phyloP scores from a whole-genome alignment of 2,113 vertebrate species.

The Halichoeres trimaculatus region DNA sequence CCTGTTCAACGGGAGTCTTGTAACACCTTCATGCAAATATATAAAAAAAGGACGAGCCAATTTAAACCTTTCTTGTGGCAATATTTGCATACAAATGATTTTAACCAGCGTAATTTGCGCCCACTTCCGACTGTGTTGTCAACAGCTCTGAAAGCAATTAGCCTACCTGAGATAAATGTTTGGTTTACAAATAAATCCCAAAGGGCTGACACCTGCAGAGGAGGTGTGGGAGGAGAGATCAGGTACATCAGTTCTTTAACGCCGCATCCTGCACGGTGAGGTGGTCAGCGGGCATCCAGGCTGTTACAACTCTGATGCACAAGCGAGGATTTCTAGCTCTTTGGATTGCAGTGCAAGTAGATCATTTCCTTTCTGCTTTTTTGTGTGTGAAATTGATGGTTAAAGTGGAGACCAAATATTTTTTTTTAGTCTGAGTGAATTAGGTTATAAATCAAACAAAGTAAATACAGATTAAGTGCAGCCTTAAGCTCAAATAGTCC shows the following conservation, averaged over 20 bases:
- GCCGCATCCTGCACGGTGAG: not conserved
- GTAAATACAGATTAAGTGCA: not conserved
- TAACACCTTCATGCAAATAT: not conserved
- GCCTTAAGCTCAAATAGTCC: not conserved
- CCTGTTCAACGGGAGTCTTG: not conserved
- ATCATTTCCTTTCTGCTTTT: not conserved
- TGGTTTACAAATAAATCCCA: not conserved
- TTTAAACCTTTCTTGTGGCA: not conserved
- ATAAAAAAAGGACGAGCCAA: not conserved
- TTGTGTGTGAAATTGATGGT: not conserved
- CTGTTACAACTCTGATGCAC: not conserved
- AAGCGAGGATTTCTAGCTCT: not conserved
- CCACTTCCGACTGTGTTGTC: constrained; percentile 22
- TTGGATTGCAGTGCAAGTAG: not conserved
- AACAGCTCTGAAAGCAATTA: not conserved
- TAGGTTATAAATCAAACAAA: not conserved
- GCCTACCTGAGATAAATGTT: not conserved
- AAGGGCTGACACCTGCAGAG: not conserved
- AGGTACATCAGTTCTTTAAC: not conserved
- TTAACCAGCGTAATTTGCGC: not conserved
- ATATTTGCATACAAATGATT: constrained; percentile 16
- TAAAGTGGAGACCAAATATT: not conserved
- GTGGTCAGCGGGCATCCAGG: not conserved
- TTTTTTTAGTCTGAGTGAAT: not conserved
- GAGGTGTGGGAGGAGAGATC: not conserved